phyloP scores from a whole-genome alignment of 2,797 vertebrate genomes.

The Bovichtus diacanthus region DNA sequence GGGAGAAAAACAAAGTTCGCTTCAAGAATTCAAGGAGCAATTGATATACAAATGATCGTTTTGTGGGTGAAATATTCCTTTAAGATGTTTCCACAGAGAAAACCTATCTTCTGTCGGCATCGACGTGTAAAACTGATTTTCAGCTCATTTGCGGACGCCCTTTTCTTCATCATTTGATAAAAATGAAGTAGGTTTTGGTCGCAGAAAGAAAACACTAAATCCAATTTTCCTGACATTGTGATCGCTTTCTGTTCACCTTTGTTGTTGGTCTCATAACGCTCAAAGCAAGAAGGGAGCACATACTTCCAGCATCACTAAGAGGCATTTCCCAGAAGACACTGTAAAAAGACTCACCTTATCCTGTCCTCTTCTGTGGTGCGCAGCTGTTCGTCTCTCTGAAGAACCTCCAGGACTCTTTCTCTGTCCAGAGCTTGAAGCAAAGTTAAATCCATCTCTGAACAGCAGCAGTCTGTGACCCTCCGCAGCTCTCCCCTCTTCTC shows the following conservation, averaged over 20 bases:
- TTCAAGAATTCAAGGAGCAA: no score
- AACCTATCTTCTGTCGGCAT: background rate
- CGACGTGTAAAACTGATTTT: background rate
- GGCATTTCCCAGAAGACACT: background rate
- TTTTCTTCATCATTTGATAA: background rate
- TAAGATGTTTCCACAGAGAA: background rate
- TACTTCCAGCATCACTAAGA: conserved; percentile 6
- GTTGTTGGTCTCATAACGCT: background rate
- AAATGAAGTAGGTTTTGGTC: background rate
- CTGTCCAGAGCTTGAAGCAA: conserved; percentile 87
- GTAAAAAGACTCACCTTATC: conserved; percentile 83
- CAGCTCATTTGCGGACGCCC: background rate
- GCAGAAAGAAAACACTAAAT: background rate
- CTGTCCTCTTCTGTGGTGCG: conserved; percentile 89
- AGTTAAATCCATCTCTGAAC: conserved; percentile 82
- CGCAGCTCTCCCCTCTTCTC: conserved; percentile 11
- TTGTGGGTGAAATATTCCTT: background rate
- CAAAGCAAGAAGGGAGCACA: background rate
- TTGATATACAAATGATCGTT: no score
- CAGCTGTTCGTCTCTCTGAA: conserved; percentile 89
- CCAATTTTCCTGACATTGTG: no score
- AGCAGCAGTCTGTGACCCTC: conserved; percentile 1
- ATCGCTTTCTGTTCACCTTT: background rate
- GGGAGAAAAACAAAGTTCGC: no score
- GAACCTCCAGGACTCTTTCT: conserved; percentile 89